Conservation (phyloP, 2,888 invertebrate genomes). For the Meganola albula region DNA sequence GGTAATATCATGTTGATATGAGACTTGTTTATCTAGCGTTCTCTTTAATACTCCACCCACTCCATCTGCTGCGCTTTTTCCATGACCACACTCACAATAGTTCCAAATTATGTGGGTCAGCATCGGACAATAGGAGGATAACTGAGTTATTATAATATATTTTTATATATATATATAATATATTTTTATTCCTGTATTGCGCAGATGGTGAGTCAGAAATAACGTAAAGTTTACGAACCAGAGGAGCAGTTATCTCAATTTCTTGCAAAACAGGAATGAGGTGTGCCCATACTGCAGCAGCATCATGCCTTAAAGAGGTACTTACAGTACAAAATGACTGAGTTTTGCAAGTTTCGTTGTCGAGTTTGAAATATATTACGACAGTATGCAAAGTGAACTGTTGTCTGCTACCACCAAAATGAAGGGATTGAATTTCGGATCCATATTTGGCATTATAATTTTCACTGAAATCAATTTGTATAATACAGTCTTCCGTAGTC, state of each 20-base stretch:
- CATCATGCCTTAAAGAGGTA: slow-evolving; percentile 14
- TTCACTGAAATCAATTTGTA: slow-evolving; percentile 12
- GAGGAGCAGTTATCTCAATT: slow-evolving; percentile 11
- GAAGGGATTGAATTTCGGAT: slow-evolving; percentile 12
- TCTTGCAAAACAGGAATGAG: slow-evolving; percentile 16
- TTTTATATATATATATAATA: slow-evolving; percentile 17
- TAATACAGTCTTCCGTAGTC: slow-evolving; percentile 5
- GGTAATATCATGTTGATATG: slow-evolving; percentile 19
- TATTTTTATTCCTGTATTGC: slow-evolving; percentile 22
- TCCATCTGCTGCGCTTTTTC: slow-evolving; percentile 36
- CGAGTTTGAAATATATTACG: slow-evolving; percentile 13
- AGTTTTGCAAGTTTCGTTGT: slow-evolving; percentile 4
- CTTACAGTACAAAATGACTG: slow-evolving; percentile 15
- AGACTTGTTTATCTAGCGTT: slow-evolving; percentile 28
- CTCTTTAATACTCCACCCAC: slow-evolving; percentile 40
- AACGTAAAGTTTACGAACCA: slow-evolving; percentile 12
- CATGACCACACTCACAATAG: slow-evolving; percentile 40
- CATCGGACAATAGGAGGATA: slow-evolving; percentile 7
- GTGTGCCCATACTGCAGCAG: slow-evolving; percentile 18
- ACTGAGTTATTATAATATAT: slow-evolving; percentile 8
- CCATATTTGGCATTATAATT: slow-evolving; percentile 11
- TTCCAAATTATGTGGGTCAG: slow-evolving; percentile 30
- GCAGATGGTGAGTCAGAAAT: slow-evolving; percentile 13
- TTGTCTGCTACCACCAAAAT: slow-evolving; percentile 11
- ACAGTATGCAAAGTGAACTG: slow-evolving; percentile 13